Evolutionary conservation across 2,797 vertebrate genomes (phyloP).

Genomic region (Phaenicophaeus curvirostris): DNA sequence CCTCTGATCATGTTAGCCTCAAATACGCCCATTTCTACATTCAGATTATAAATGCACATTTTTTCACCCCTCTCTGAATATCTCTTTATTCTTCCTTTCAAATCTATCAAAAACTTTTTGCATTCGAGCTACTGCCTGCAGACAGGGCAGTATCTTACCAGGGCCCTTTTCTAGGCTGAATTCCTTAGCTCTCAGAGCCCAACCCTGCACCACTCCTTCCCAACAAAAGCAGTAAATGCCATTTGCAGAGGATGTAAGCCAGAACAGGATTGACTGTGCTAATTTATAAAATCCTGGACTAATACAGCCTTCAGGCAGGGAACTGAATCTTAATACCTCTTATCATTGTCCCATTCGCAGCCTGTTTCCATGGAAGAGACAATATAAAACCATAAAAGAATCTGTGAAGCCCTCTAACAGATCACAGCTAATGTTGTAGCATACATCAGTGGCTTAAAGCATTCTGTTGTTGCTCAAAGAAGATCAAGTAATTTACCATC

Average conservation of each 20-base stretch:
- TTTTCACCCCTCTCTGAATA: neutral
- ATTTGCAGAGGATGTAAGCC: neutral
- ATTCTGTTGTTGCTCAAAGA: neutral
- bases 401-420: neutral
- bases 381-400: neutral
- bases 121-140: neutral
- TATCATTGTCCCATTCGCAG: neutral
- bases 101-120: neutral
- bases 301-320: neutral
- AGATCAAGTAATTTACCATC: neutral
- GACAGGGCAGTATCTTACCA: neutral
- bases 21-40: rapidly evolving
- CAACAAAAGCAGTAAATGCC: neutral
- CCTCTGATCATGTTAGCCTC: neutral
- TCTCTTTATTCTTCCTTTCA: neutral
- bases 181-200: neutral
- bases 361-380: neutral
- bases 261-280: neutral
- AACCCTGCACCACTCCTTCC: neutral
- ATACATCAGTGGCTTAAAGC: neutral
- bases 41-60: neutral
- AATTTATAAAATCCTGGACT: neutral
- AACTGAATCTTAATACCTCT: neutral
- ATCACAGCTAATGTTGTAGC: neutral
- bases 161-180: neutral